Evolutionary conservation across 1,140 invertebrate species (phyloP).

Genomic region (Drosophila gunungcola): DNA sequence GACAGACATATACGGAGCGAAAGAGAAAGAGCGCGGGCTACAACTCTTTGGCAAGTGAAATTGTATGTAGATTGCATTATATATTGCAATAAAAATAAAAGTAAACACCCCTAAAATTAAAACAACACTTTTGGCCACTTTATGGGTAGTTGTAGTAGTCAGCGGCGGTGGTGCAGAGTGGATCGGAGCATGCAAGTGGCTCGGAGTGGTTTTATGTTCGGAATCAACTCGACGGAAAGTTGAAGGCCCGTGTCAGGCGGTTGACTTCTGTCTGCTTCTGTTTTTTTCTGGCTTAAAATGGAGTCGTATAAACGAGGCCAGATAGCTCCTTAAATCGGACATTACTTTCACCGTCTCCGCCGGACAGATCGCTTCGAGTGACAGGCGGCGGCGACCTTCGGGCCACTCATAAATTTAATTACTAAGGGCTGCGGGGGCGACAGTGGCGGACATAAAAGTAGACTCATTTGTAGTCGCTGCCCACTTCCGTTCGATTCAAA

Average conservation of each 20-base stretch:
- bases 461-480: conserved; percentile 52
- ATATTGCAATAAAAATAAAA: conserved; percentile 78
- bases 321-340: conserved; percentile 27
- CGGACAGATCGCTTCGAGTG: conserved; percentile 12
- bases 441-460: conserved; percentile 58
- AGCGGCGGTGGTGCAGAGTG: background rate
- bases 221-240: conserved; percentile 43
- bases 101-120: conserved; percentile 77
- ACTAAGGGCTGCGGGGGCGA: conserved; percentile 28
- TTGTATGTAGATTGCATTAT: conserved; percentile 76
- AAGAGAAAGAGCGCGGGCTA: conserved; percentile 7
- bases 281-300: conserved; percentile 1
- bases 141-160: conserved; percentile 32
- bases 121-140: conserved; percentile 69
- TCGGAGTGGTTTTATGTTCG: conserved; percentile 49
- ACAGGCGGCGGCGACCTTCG: conserved; percentile 54
- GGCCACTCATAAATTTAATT: conserved; percentile 58
- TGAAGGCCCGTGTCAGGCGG: conserved; percentile 31
- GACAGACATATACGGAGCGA: conserved; percentile 53
- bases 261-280: conserved; percentile 26
- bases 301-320: conserved; percentile 7
- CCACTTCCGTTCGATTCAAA: conserved; percentile 26
- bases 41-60: conserved; percentile 69
- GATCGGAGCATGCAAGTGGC: conserved; percentile 22
- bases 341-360: conserved; percentile 49